Evolutionary conservation across 30 jellyfish, hydroid and myxozoan species (phyloP), one percentile per base, ranked within the genome.

Genomic region (Hydractinia symbiolongicarpus): DNA sequence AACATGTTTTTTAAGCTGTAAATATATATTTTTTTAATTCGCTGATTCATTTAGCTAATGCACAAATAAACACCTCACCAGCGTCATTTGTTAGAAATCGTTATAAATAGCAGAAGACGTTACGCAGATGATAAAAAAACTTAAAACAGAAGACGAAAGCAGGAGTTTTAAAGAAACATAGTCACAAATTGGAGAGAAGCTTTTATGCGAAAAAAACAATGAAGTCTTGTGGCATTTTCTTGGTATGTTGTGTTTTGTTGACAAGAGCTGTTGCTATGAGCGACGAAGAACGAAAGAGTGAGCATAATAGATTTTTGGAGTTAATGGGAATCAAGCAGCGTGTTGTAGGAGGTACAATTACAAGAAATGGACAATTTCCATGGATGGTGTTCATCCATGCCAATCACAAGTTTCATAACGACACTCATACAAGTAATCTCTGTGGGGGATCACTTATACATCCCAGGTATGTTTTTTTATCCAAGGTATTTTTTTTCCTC

Each of bases 401-500:
- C 61, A 71, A 71, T 19, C 80, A 71, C 67, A 49, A 53, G n/a
- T 71, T 20, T 15, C 7, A 13, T 30, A 71, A 71, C n/a, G 61
- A 13, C n/a, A 71, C 80, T 19, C 80, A 71, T 4, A 71, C 80
- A 20, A 71, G 80, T 53, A 71, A 71, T 71, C 50, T 71, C 17
- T 71, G 80, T 19, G 80, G 80, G n/a, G 80, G 80, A 8, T 71
- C 80, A 58, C 80, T 71, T 71, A 71, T 71, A 15, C 80, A 71
- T 71, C 60, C 56, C 40, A 71, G 80, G 80, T 71, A 71, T 7
- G 55, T 19, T 17, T 1, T 58, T 58, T 58, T 58, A 11, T 17
- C 19, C 15, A 1, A 13, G 15, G 19, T 58, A 11, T 17, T 30
- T 30, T 30, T 30, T 30, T 30, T 30, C 1, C 2, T 2, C 44